phyloP scores from a whole-genome alignment of 2,797 vertebrate genomes.

The Aldrovandia affinis region DNA sequence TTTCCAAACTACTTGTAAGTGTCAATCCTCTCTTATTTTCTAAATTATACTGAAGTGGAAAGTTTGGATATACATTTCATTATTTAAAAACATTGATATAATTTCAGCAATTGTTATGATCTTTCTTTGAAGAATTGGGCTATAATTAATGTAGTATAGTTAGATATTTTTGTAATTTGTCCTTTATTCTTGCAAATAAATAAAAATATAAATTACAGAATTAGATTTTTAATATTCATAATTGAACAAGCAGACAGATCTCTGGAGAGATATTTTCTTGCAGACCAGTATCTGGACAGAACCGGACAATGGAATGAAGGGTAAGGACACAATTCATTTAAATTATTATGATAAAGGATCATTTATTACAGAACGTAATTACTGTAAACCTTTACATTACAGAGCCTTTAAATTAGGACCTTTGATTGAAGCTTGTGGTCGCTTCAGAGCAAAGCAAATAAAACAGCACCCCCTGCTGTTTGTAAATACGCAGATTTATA shows the following conservation, averaged over 20 bases:
- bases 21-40: background rate
- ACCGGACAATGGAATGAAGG: constrained; percentile 54
- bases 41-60: background rate
- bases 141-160: background rate
- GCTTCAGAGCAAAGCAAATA: constrained; percentile 41
- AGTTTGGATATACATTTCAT: background rate
- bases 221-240: constrained; percentile 51
- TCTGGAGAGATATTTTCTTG: constrained; percentile 34
- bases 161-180: background rate
- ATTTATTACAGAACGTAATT: background rate
- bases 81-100: too few relatives aligned
- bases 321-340: constrained; percentile 54
- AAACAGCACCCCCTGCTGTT: constrained; percentile 52
- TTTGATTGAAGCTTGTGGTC: background rate
- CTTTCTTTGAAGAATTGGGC: background rate
- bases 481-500: constrained; percentile 22
- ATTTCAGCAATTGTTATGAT: background rate
- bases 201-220: constrained; percentile 10
- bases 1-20: background rate
- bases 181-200: background rate
- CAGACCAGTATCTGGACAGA: constrained; percentile 43
- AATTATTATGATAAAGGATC: background rate
- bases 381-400: constrained; percentile 8
- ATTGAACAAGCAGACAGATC: constrained; percentile 32
- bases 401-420: background rate